Conservation (phyloP, 2,797 vertebrate species). For the Ptychobarbus kaznakovi region DNA sequence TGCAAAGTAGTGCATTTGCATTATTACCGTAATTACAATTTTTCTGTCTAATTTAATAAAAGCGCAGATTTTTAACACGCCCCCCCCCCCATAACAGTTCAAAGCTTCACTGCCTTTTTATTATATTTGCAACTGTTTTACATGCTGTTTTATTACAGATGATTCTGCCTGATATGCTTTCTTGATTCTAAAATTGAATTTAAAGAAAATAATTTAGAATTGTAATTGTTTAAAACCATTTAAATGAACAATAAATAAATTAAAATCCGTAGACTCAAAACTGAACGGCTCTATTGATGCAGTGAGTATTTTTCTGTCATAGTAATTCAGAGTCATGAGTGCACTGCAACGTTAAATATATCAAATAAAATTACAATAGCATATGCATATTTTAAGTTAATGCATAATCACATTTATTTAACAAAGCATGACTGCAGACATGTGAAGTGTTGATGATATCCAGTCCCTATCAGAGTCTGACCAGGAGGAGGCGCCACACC, state of each 20-base stretch:
- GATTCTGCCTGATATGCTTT: neutral
- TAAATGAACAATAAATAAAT: neutral
- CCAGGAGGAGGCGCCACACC: constrained; percentile 22
- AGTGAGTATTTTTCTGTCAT: neutral
- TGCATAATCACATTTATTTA: neutral
- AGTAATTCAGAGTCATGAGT: neutral
- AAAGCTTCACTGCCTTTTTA: neutral
- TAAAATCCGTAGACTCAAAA: neutral
- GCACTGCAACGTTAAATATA: neutral
- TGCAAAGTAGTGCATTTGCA: neutral
- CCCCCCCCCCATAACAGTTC: neutral
- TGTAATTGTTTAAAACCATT: neutral
- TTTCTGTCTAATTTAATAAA: neutral
- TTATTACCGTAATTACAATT: neutral
- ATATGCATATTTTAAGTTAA: neutral
- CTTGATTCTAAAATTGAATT: neutral
- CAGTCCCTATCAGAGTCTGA: constrained; percentile 12
- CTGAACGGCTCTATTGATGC: neutral
- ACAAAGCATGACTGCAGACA: neutral
- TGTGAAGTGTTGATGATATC: neutral
- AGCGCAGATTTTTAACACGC: neutral
- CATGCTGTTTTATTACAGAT: neutral
- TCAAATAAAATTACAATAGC: neutral
- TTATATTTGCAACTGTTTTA: neutral
- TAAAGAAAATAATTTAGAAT: neutral